These are phyloP conservation scores for Pogonomyrmex californicus DNA, from an alignment of 1,140 invertebrate genomes.

Conservation along the genomic window DNA sequence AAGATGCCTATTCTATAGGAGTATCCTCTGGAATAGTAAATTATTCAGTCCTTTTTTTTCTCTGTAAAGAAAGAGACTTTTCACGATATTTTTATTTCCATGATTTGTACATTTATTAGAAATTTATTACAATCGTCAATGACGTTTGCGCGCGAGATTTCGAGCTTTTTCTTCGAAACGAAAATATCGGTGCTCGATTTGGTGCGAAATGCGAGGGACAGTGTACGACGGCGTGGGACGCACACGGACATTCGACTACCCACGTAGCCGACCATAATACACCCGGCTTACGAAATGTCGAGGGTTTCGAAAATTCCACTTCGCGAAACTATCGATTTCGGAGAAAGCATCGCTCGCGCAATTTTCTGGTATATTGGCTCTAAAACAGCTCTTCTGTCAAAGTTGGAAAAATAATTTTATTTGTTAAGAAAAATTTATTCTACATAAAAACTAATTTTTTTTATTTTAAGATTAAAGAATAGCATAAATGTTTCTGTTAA, in stretches of 20 bases:
- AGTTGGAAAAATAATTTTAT: not conserved
- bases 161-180: conserved; percentile 19
- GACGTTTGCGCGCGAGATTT: conserved; percentile 3
- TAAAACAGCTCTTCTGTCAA: not conserved
- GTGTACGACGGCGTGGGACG: conserved; percentile 55
- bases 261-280: conserved; percentile 44
- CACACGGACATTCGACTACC: conserved; percentile 56
- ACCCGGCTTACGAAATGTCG: conserved; percentile 48
- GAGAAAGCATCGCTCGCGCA: not conserved
- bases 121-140: conserved; percentile 21
- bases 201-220: conserved; percentile 41
- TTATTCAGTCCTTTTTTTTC: not conserved
- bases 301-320: conserved; percentile 36
- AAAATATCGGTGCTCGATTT: conserved; percentile 61
- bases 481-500: not conserved
- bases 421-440: not conserved
- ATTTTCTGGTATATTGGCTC: not conserved
- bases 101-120: not conserved
- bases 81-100: not conserved
- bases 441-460: conserved; percentile 6
- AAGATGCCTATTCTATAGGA: not conserved
- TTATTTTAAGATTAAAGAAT: not conserved
- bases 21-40: not conserved
- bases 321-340: not conserved
- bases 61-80: not conserved